Base-by-base conservation (phyloP, 2,797 vertebrate species). In the Pangasius krempfi region DNA sequence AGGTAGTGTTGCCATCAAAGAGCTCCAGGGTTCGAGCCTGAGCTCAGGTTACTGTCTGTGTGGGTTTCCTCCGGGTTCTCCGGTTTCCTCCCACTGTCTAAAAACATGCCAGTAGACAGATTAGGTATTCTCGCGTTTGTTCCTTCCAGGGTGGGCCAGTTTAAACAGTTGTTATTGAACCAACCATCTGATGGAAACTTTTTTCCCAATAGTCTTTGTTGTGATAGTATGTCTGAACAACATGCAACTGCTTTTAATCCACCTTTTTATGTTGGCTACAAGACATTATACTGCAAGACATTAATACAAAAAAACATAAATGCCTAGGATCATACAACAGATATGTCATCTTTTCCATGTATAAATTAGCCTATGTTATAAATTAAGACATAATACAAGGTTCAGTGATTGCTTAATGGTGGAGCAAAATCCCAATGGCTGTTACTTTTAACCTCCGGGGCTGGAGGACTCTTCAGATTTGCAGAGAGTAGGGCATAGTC, bases 91-190 rank as follows among this genome's bases (percentile, higher is more conserved):
- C 16, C 7, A 54, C 47, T 30, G 73, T 10, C 52, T n/a, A 52
- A 18, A 54, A 52, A 78, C n/a, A 30, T 33, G 9, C 47, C 13
- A 7, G 5, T 20, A 72, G 37, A 44, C 9, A 73, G 37, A 73
- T 73, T 73, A 9, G 18, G 9, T 9, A 10, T 20, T 40, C 18
- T 73, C 37, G 4, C 0, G 1, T 79, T 47, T 30, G n/a, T 79
- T 50, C 8, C 22, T 33, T 44, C 40, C 40, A 6, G 40, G 40
- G 4, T 84, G 60, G 60, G 13, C 12, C 25, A 60, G 47, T 82
- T 81, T 83, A 47, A 64, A 44, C 60, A 83, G 40, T 27, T 4
- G 12, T 83, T 83, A 83, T 83, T 64, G 81, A 64, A 44, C 22
- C 25, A 1, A 47, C 25, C 40, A 64, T 40, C 64, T 47, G 58